These are phyloP conservation scores for Acipenser transmontanus DNA, from an alignment of 2,797 vertebrate species.

Conservation along the genomic window DNA sequence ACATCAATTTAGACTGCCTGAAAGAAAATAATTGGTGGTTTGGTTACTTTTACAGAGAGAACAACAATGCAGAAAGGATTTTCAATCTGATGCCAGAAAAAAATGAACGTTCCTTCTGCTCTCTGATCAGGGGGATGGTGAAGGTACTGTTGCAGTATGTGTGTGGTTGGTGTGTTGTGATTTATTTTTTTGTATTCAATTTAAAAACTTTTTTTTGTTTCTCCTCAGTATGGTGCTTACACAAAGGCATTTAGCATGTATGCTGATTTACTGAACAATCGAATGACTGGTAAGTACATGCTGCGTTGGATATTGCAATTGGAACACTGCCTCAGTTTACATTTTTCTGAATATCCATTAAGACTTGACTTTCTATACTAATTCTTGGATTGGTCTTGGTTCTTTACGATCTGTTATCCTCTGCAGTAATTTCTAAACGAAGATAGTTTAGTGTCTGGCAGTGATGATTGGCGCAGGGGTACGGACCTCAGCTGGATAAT, in stretches of 20 bases:
- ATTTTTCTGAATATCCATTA: background rate
- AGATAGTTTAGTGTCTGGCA: slow-evolving; percentile 24
- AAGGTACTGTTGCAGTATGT: slow-evolving; percentile 58
- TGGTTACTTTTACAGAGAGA: slow-evolving; percentile 41
- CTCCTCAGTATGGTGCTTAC: slow-evolving; percentile 62
- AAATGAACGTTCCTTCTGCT: slow-evolving; percentile 70
- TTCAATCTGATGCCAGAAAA: slow-evolving; percentile 83
- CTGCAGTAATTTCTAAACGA: too few relatives aligned
- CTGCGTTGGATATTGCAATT: too few relatives aligned
- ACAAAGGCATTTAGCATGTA: slow-evolving; percentile 71
- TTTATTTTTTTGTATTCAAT: background rate
- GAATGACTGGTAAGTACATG: slow-evolving; percentile 65
- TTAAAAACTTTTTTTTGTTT: slow-evolving; percentile 4
- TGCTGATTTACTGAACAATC: slow-evolving; percentile 75
- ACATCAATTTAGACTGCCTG: too few relatives aligned
- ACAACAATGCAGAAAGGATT: slow-evolving; percentile 84
- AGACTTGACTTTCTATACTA: too few relatives aligned
- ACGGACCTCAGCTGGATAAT: slow-evolving; percentile 80
- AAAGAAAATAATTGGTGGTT: background rate
- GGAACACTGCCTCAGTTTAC: background rate
- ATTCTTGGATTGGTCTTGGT: too few relatives aligned
- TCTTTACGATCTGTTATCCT: too few relatives aligned
- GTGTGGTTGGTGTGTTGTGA: background rate
- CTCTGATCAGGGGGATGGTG: slow-evolving; percentile 88
- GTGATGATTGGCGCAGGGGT: slow-evolving; percentile 73